These are phyloP conservation scores for Temnopleurus reevesii DNA, from an alignment of 53 echinoderm and acorn worm species.

Conservation along the genomic window DNA sequence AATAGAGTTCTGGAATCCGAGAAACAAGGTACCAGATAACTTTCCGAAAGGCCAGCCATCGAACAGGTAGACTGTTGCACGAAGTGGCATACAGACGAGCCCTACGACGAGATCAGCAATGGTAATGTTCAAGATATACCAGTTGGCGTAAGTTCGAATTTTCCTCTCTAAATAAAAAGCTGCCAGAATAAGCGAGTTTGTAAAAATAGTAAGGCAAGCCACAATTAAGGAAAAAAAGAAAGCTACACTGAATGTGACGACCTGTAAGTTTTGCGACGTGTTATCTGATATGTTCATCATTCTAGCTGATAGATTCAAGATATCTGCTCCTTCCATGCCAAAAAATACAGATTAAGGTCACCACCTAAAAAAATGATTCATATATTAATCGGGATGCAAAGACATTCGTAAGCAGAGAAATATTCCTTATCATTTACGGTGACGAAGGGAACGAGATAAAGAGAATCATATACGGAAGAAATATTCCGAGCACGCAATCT, in stretches of 20 bases:
- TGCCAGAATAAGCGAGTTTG: conserved; percentile 4
- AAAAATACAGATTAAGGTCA: background rate
- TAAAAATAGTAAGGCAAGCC: background rate
- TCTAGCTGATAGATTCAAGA: background rate
- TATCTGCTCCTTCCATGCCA: background rate
- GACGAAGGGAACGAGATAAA: no score
- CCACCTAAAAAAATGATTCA: background rate
- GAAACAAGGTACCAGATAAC: background rate
- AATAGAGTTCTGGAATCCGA: background rate
- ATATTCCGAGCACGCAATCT: no score
- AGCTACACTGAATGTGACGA: background rate
- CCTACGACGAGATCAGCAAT: conserved; percentile 10
- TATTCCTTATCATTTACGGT: no score
- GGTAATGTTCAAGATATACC: background rate
- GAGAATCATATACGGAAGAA: no score
- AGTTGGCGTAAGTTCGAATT: conserved; percentile 3
- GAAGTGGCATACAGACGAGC: background rate
- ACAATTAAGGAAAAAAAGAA: background rate
- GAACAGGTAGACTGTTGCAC: background rate
- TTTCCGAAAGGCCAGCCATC: background rate
- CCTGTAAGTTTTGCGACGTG: background rate
- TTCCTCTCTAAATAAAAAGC: background rate
- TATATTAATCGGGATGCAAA: no score
- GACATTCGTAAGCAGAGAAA: no score
- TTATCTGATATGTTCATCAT: background rate